Evolutionary conservation across 2,888 invertebrate species (phyloP).

Genomic region (Pterostichus madidus): DNA sequence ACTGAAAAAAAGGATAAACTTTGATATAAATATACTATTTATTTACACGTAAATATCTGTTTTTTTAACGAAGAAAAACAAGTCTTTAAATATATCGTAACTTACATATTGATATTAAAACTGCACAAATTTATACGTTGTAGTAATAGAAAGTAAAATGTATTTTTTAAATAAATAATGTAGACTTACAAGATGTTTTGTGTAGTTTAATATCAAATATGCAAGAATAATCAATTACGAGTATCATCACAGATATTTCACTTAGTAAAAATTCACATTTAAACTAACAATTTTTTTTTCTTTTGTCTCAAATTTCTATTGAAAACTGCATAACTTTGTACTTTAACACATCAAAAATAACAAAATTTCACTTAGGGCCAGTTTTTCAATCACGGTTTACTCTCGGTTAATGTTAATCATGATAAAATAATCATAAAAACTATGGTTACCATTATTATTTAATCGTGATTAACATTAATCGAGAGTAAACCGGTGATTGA

Average conservation of each 20-base stretch:
- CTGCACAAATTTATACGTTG: constrained; percentile 22
- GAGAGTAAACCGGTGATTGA: no score
- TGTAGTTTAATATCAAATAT: constrained; percentile 29
- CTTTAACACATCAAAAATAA: constrained; percentile 26
- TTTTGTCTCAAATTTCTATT: constrained; percentile 2
- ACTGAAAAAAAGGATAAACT: constrained; percentile 16
- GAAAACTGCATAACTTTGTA: constrained; percentile 33
- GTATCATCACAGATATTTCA: constrained; percentile 44
- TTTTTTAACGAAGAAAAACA: background rate
- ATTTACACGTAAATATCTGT: constrained; percentile 35
- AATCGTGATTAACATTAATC: no score
- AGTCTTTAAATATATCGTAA: constrained; percentile 17
- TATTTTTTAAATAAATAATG: constrained; percentile 41
- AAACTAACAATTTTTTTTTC: background rate
- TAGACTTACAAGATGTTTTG: constrained; percentile 1
- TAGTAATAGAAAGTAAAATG: constrained; percentile 4
- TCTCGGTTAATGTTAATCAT: no score
- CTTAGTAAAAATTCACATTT: background rate
- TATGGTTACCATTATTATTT: no score
- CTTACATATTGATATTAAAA: constrained; percentile 4
- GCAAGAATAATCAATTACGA: constrained; percentile 31
- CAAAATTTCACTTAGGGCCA: background rate
- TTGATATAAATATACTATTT: constrained; percentile 27
- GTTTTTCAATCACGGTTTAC: no score
- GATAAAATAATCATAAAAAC: no score